Evolutionary conservation across 2,888 invertebrate genomes (phyloP).

Genomic region (Chouioia cunea): DNA sequence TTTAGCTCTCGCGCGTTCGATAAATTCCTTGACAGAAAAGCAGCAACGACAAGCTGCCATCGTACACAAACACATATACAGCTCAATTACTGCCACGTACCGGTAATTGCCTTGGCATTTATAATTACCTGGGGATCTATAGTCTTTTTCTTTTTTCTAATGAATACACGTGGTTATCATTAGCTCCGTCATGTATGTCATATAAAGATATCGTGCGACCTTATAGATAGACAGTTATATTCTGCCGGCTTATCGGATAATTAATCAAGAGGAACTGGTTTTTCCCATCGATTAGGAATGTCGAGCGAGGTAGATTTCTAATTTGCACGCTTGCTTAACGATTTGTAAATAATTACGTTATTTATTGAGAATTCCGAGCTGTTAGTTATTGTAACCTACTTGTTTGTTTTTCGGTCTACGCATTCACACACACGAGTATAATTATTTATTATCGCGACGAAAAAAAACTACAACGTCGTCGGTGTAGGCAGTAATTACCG

Average conservation of each 20-base stretch:
- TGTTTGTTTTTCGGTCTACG: too few species aligned
- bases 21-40: too few species aligned
- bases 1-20: neutral
- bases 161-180: constrained; percentile 37
- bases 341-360: constrained; percentile 32
- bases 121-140: constrained; percentile 32
- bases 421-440: too few species aligned
- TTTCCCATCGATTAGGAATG: constrained; percentile 33
- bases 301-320: constrained; percentile 22
- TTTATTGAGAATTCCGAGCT: too few species aligned
- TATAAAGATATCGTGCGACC: constrained; percentile 25
- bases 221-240: neutral
- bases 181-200: constrained; percentile 34
- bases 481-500: too few species aligned
- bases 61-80: constrained; percentile 34
- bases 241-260: neutral
- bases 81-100: constrained; percentile 49
- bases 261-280: constrained; percentile 43
- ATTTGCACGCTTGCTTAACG: constrained; percentile 14
- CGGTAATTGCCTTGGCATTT: constrained; percentile 43
- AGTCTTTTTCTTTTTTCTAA: constrained; percentile 18
- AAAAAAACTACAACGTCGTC: too few species aligned
- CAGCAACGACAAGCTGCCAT: neutral
- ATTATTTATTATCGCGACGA: too few species aligned
- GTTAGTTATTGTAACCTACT: too few species aligned